Base-by-base conservation (phyloP, 2,888 invertebrate genomes). In the Prosopocoilus inquinatus region DNA sequence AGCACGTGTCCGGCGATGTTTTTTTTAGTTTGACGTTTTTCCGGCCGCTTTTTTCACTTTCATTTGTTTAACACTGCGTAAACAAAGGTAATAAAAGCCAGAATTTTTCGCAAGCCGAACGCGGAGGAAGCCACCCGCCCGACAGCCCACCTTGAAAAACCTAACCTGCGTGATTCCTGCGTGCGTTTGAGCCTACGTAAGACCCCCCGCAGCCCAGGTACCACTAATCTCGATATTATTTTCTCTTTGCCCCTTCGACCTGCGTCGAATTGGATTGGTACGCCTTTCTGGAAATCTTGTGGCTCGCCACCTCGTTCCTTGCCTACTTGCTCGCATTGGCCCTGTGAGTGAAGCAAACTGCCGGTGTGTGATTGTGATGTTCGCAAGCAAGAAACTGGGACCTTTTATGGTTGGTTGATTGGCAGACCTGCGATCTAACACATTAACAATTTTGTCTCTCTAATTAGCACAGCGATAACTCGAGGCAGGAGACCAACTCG, bases 301-400 rank as follows among this genome's bases (percentile, higher is more conserved):
- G 52, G 52, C 32, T 57, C 9, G 44, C 16, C 11, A 33, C 28
- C 12, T 41, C 46, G 28, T 41, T 38, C 45, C 16, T 15, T 33
- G 52, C 52, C 11, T 57, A 51, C 46, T 44, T 45, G 28, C 35
- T 53, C 15, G 53, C 52, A 15, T n/a, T 53, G 8, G 34, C 9
- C 35, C 9, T 48, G 44, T 33, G 47, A 4, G 49, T 49, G 16
- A 2, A 16, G 41, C 11, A n/a, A n/a, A 5, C 41, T 13, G 12
- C 41, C 12, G 9, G 32, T 39, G 15, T n/a, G n/a, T n/a, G n/a
- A n/a, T n/a, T n/a, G n/a, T 36, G 20, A 57, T 57, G 57, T 57
- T 57, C 49, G 48, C 38, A 2, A 57, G 49, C 13, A 57, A 57
- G 33, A 52, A 52, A 46, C 43, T 57, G 15, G 57, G 57, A 43